Percentiles rank a stretch among this genome's conserved stretches.
These are phyloP conservation scores for Drosophila kuntzei DNA, from an alignment of 2,888 invertebrate species.

Conservation along the genomic window DNA sequence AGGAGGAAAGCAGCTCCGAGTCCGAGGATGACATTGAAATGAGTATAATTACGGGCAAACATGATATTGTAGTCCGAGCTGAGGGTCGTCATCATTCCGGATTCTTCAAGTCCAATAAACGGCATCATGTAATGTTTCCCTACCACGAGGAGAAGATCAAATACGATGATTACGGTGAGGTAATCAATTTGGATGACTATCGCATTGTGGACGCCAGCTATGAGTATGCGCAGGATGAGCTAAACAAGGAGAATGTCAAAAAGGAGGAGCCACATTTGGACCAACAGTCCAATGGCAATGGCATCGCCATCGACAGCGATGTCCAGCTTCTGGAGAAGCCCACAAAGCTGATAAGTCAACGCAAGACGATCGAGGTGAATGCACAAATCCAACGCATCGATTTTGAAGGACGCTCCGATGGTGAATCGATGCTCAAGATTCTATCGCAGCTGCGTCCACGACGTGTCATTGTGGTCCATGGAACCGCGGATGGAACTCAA, in stretches of 20 bases:
- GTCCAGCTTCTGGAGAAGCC: conserved; percentile 90
- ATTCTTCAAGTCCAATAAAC: conserved; percentile 95
- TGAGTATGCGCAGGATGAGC: conserved; percentile 83
- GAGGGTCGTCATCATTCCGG: conserved; percentile 90
- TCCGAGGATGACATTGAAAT: conserved; percentile 93
- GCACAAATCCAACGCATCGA: conserved; percentile 97
- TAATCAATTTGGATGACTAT: conserved; percentile 96
- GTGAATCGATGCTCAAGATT: conserved; percentile 93
- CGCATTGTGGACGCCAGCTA: conserved; percentile 90
- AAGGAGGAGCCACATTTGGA: conserved; percentile 72
- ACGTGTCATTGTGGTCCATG: conserved; percentile 92
- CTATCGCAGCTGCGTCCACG: conserved; percentile 92
- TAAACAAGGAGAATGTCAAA: conserved; percentile 84
- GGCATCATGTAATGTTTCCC: conserved; percentile 98
- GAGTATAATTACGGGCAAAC: conserved; percentile 93
- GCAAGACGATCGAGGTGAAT: conserved; percentile 91
- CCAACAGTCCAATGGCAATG: conserved; percentile 63
- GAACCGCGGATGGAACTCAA: conserved; percentile 89
- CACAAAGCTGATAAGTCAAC: conserved; percentile 93
- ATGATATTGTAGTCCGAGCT: conserved; percentile 94
- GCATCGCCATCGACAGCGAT: conserved; percentile 61
- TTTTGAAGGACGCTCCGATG: conserved; percentile 97
- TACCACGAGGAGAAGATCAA: conserved; percentile 96
- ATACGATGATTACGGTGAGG: conserved; percentile 98
- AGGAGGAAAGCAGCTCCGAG: conserved; percentile 91